Evolutionary conservation across 2,888 invertebrate species (phyloP), one percentile per base, ranked within the genome.

Genomic region (Lissocephala sabroskyi): DNA sequence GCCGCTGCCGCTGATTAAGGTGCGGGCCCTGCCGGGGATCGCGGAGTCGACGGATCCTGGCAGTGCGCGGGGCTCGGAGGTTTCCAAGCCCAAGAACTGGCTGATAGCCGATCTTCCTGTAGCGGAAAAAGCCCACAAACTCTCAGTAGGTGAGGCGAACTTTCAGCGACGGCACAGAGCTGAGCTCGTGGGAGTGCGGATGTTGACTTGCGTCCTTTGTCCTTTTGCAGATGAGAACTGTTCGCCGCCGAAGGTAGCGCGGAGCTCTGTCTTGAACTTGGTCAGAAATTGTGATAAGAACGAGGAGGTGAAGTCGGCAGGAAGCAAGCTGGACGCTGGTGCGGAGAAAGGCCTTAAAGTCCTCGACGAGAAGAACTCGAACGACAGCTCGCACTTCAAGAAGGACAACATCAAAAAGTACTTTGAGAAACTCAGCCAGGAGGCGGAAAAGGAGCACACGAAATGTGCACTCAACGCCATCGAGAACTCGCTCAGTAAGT

Each of bases 21-120:
- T 61, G 32, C 65, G 67, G 28, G 35, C 60, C 3, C 58, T 49
- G 39, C 35, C 18, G 35, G 13, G 55, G 37, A 32, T 59, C 55
- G 46, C 46, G 49, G 41, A 51, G 29, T 47, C 59, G 3, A 49
- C 47, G 9, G 52, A 57, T 14, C 45, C 29, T 49, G 51, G 58
- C 41, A 37, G 41, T 51, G 36, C 30, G 10, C 55, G 57, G 40
- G 54, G 55, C 62, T 58, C 48, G 61, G 52, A 57, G 51, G 53
- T 47, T 13, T 43, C 59, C 5, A 73, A 70, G 26, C 62, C 73
- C 3, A 68, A 64, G 53, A 84, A 83, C 68, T 83, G 83, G 83
- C 52, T 83, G 11, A 80, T 83, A 49, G 79, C 82, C 1, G 80
- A 83, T 60, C 65, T 67, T 41, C 64, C 75, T 39, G 71, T 16